Conservation (phyloP, 1,140 invertebrate species). For the Saccostrea cuccullata region DNA sequence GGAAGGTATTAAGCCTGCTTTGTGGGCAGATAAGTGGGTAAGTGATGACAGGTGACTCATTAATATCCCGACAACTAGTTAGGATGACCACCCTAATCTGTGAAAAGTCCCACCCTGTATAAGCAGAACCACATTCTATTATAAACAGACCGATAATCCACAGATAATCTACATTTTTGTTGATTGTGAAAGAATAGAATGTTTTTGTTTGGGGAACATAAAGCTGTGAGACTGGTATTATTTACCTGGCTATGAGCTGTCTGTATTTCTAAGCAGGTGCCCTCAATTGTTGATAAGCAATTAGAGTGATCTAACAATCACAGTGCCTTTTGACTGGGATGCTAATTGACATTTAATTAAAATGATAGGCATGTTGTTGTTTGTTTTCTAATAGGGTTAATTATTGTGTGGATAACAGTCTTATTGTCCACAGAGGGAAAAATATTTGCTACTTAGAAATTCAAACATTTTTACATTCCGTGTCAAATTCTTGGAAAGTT, state of each 20-base stretch:
- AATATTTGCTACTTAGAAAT: not conserved
- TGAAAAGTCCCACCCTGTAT: not conserved
- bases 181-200: slow-evolving; percentile 11
- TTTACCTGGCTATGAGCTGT: not conserved
- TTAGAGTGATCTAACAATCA: slow-evolving; percentile 6
- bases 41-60: slow-evolving; percentile 17
- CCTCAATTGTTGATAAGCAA: slow-evolving; percentile 19
- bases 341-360: slow-evolving; percentile 27
- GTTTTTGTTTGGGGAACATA: not conserved
- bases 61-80: not conserved
- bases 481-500: slow-evolving; percentile 19
- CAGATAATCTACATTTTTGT: slow-evolving; percentile 23
- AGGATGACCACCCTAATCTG: slow-evolving; percentile 31
- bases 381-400: slow-evolving; percentile 1
- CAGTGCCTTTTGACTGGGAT: not conserved
- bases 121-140: not conserved
- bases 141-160: not conserved
- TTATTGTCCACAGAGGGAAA: not conserved
- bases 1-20: not conserved
- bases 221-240: slow-evolving; percentile 6
- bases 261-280: slow-evolving; percentile 16
- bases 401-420: not conserved
- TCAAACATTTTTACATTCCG: not conserved
- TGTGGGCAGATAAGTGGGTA: not conserved
- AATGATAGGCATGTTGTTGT: slow-evolving; percentile 2